Base-by-base conservation (phyloP, 1,140 invertebrate genomes). In the Rhizoglyphus robini region DNA sequence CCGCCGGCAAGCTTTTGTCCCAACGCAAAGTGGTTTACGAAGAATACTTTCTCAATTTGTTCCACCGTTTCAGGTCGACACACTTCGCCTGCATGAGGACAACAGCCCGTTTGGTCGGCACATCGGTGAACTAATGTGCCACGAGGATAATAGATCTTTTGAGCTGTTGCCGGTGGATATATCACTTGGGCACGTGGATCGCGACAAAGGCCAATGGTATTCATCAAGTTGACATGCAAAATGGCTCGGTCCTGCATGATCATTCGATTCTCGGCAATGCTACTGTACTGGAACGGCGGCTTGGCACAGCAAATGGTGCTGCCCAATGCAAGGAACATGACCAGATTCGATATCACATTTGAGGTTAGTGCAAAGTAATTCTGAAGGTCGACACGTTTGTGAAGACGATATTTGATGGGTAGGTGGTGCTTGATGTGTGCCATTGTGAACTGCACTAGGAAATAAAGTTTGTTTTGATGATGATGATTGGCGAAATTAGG, bases 61-160 rank as follows among this genome's bases (percentile, higher is more conserved):
- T 36, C 59, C 4, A 36, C 59, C 46, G 27, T 23, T 23, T 34
- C 59, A 13, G 59, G 59, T 20, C 59, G 13, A 46, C 59, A 61
- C 3, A 36, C 13, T 31, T 61, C 59, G 29, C 29, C 59, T 18
- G 27, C 13, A 46, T 36, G 31, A 13, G 29, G 27, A 29, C 59
- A 61, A 46, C 59, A 61, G 32, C 59, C 59, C 15, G 59, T 61
- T 29, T 61, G 59, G 27, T 61, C 59, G 2, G 27, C 2, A 46
- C 59, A 61, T 20, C 59, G 59, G 59, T 61, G 32, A 4, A 61
- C 18, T 54, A 54, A 27, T 23, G 59, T 61, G n/a, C 59, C 59
- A 23, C 59, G 27, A 15, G 59, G 59, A 46, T 61, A 61, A 23
- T 32, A 61, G 29, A 61, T 31, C 36, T 61, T 61, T n/a, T 31